Evolutionary conservation across 2,113 vertebrate genomes (phyloP), one percentile per base, ranked within the genome.

Genomic region (Pheucticus melanocephalus): DNA sequence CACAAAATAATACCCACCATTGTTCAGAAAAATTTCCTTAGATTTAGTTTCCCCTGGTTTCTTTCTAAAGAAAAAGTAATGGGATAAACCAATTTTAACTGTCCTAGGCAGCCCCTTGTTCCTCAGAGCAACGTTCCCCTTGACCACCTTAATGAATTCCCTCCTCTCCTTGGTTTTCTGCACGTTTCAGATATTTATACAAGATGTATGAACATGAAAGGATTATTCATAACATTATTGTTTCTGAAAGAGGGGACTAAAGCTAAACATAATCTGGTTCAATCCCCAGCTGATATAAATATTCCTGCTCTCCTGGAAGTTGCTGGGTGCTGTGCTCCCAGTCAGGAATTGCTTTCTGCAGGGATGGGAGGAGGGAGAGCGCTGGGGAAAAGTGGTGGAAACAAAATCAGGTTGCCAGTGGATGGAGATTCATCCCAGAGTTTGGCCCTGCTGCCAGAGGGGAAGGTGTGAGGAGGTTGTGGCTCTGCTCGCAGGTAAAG

Each of bases 131-230:
- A 22, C 21, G 60, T 81, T 90, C n/a, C n/a, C 48, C 15, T 64
- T 80, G 76, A 72, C 82, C 61, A 94, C 93, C 92, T 94, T 88
- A 94, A 95, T 11, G 30, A 86, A 86, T 64, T 86, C 88, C 65
- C 90, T 33, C 53, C 45, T 75, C 56, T 73, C 51, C 82, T 68
- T 21, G 28, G 60, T 86, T 92, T 86, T 86, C 10, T 76, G 3
- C 57, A 6, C 8, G 56, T 75, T 90, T 66, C 76, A 94, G 94
- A 45, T 96, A 84, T 93, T 92, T 96, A 84, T 84, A 93, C 86
- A 95, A 95, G 90, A 82, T 66, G 82, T 76, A 95, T 50, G 93
- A 88, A 90, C 82, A 76, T 90, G 86, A 94, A 96, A 81, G 82
- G 92, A 84, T 92, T 94, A 90, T 92, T 90, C 90, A 68, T 73